Base-by-base conservation (phyloP, 2,113 vertebrate species). In the Otocyon megalotis region DNA sequence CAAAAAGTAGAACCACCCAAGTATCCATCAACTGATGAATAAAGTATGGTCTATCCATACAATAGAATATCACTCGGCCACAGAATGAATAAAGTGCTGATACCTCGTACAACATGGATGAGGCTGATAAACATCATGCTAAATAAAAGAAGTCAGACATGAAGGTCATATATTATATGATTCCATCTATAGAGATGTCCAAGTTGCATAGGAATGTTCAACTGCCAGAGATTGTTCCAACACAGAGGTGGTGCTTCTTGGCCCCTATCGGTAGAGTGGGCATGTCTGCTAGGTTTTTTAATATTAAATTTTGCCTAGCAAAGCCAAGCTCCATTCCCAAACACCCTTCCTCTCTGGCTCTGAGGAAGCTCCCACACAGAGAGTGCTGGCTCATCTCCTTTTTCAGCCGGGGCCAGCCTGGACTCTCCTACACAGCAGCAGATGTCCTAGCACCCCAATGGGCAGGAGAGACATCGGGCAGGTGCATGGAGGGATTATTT, bases 311-410 rank as follows among this genome's bases (percentile, higher is more conserved):
- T 72, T 83, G 60, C 74, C 62, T 89, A 54, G 53, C 14, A 24
- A 96, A 97, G 69, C 89, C 92, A 96, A 65, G 84, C 53, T 76
- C 60, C 48, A 15, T 54, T 91, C 91, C 74, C 50, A 43, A 79
- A 56, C 3, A 9, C 15, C 60, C 50, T 76, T 62, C 15, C 32
- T 76, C 76, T 54, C 62, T 15, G 43, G 69, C 76, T 54, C 79
- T 22, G 32, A 63, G 88, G 74, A 80, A 30, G 69, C 74, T 7
- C 71, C 24, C 19, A 43, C 35, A 30, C 2, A 32, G 3, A 20
- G 76, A 35, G 60, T 43, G 0, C 53, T 17, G 5, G 24, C 37
- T 74, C 10, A 20, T 79, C 48, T 53, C 26, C 62, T 72, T 15
- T 3, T 54, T 63, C 13, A 43, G 54, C 30, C 2, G 30, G 58